Evolutionary conservation across 2,797 vertebrate genomes (phyloP).

Genomic region (Lateolabrax maculatus): DNA sequence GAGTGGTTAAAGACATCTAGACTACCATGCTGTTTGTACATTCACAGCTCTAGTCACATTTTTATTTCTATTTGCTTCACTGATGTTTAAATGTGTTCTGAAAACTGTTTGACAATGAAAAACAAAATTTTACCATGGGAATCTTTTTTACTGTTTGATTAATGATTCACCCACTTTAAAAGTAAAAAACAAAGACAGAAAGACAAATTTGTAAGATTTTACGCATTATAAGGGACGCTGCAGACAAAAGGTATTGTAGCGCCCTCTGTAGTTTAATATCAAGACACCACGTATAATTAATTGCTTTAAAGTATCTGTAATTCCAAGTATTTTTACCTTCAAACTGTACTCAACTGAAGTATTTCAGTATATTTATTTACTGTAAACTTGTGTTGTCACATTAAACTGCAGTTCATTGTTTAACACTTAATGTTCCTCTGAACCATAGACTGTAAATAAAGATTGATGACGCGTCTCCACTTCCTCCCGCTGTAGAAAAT

Average conservation of each 20-base stretch:
- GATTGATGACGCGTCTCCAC: no score
- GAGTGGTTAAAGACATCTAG: constrained; percentile 55
- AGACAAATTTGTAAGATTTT: neutral
- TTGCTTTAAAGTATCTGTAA: no score
- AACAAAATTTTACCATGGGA: neutral
- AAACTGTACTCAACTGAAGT: no score
- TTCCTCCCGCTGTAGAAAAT: no score
- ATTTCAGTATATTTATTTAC: no score
- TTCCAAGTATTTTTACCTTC: no score
- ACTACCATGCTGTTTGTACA: constrained; percentile 3
- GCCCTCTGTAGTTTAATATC: neutral
- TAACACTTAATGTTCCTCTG: no score
- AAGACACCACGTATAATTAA: neutral
- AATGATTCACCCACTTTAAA: neutral
- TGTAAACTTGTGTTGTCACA: no score
- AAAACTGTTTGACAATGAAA: neutral
- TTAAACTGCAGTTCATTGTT: no score
- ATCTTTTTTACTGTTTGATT: no score
- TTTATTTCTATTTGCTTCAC: constrained; percentile 21
- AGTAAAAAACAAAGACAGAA: no score
- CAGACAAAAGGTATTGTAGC: neutral
- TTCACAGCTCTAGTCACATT: constrained; percentile 6
- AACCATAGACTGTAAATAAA: no score
- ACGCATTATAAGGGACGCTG: neutral
- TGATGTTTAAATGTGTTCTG: neutral